A percentile compares a stretch with the other conserved stretches of the same genome.
These are phyloP conservation scores for Lanistes nyassanus DNA, from an alignment of 1,140 invertebrate species.

Conservation along the genomic window DNA sequence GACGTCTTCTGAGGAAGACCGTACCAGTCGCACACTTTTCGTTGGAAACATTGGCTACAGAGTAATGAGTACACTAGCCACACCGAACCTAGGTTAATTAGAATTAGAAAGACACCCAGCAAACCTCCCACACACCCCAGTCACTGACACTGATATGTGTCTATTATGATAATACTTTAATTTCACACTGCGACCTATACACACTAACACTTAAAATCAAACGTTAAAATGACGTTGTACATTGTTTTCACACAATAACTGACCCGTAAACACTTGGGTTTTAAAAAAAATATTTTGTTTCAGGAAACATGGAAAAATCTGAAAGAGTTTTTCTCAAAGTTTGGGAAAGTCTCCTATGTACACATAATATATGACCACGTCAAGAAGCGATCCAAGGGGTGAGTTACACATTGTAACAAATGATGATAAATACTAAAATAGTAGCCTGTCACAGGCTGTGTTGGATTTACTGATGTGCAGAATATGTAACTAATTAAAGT, in stretches of 20 bases:
- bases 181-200: too few relatives aligned
- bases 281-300: not conserved
- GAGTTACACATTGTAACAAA: not conserved
- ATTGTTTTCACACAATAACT: too few relatives aligned
- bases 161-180: too few relatives aligned
- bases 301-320: constrained; percentile 3
- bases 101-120: too few relatives aligned
- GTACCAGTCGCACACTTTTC: not conserved
- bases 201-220: too few relatives aligned
- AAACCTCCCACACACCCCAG: too few relatives aligned
- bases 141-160: too few relatives aligned
- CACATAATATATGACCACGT: not conserved
- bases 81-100: too few relatives aligned
- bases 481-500: not conserved
- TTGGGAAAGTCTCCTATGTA: constrained; percentile 1
- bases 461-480: not conserved
- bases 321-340: constrained; percentile 4
- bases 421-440: not conserved
- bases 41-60: constrained; percentile 18
- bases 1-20: not conserved
- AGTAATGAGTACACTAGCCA: too few relatives aligned
- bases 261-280: not conserved
- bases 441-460: not conserved
- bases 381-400: not conserved
- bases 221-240: too few relatives aligned